Evolutionary conservation across 1,140 invertebrate genomes (phyloP), one percentile per base, ranked within the genome.

Genomic region (Nylanderia fulva): DNA sequence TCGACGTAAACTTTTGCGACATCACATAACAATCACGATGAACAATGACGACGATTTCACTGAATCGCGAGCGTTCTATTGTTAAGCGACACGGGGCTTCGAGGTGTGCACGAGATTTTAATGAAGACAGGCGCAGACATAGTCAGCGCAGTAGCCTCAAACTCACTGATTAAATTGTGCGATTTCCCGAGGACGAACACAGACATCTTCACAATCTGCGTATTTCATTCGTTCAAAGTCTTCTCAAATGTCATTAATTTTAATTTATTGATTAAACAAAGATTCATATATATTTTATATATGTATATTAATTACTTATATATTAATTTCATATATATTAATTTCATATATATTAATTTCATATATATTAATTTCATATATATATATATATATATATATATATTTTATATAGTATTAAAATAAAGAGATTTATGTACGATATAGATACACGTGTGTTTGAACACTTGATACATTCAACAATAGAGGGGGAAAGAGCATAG

Each of bases 31-130:
- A 33, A 60, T 24, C 58, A 42, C 45, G 42, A 72, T 13, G 11
- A 33, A 79, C 42, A 29, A 45, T 48, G 61, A 58, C 39, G 36
- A 56, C 60, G 75, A 77, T 52, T 69, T 86, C 63, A 71, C 42
- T 15, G 13, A 36, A 56, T 74, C n/a, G 52, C 84, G 63, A 69
- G 21, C 29, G 48, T 52, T 52, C 29, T 54, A 85, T 87, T 87
- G 58, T 89, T 82, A 89, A 29, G 68, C 80, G 58, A 42, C 69
- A 64, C 88, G 69, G 9, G 39, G 60, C 39, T 27, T 18, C n/a
- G 74, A 68, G 71, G 36, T 89, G 79, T 79, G 85, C 68, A 42
- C 54, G 24, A 82, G 27, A 69, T 89, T 89, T 89, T 86, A 89
- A 85, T 82, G 84, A 89, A 76, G 69, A 36, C 39, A 79, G 61